These are phyloP conservation scores for Teleogryllus oceanicus DNA, from an alignment of 2,888 invertebrate species.

Conservation along the genomic window DNA sequence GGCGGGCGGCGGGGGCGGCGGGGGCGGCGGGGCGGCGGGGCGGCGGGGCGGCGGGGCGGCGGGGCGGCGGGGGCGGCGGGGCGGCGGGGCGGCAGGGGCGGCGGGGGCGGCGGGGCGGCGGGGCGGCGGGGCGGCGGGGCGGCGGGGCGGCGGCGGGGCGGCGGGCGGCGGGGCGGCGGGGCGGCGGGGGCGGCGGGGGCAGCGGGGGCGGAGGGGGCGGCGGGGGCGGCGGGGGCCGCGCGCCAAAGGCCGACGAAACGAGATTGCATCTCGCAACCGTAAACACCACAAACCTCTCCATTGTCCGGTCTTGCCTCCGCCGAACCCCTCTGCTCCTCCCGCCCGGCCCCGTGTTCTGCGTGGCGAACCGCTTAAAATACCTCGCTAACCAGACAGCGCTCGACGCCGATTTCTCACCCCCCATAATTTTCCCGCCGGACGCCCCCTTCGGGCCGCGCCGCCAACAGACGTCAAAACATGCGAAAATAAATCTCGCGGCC, in stretches of 20 bases:
- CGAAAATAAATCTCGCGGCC: background rate
- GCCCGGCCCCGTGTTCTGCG: background rate
- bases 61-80: too few relatives aligned
- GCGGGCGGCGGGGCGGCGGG: too few relatives aligned
- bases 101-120: too few relatives aligned
- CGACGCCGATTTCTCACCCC: constrained; percentile 5
- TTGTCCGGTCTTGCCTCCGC: background rate
- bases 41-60: too few relatives aligned
- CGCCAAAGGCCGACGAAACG: background rate
- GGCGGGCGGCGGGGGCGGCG: too few relatives aligned
- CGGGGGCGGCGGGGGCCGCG: background rate
- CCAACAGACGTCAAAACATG: background rate
- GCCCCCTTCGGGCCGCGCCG: background rate
- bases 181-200: too few relatives aligned
- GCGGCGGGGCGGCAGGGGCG: too few relatives aligned
- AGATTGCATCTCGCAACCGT: constrained; percentile 18
- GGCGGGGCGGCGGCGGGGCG: too few relatives aligned
- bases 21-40: too few relatives aligned
- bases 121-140: too few relatives aligned
- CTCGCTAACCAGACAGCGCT: constrained; percentile 1
- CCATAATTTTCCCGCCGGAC: constrained; percentile 7
- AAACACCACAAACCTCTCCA: constrained; percentile 18
- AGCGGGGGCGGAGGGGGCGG: background rate
- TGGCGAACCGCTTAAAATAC: constrained; percentile 18
- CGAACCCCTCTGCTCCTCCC: background rate